Base-by-base conservation (phyloP, 37 sponge, comb jelly and placozoan genomes). In the Diacarnus erythraeanus region DNA sequence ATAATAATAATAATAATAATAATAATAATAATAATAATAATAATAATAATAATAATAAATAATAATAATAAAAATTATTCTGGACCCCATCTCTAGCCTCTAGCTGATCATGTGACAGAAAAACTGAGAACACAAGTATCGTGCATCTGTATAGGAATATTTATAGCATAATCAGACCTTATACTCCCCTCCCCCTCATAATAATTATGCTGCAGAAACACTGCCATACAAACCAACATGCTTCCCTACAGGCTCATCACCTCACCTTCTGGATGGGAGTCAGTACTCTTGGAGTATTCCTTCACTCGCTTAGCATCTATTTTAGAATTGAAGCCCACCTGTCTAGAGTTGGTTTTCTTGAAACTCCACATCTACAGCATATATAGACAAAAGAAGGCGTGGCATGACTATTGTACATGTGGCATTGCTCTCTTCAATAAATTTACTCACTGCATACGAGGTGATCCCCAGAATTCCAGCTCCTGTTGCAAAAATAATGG, bases 201-300 rank as follows among this genome's bases (percentile, higher is more conserved):
- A 18, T 42, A 43, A 20, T 64, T 20, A 64, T 27, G 15, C 15
- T 64, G 17, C 17, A 17, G 56, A 54, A 54, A 54, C 10, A 54
- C 17, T 10, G 17, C 56, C 56, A 60, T 60, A 17, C 61, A 60
- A 5, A 5, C 4, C 4, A 60, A 25, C 6, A 21, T 25, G 61
- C 23, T 20, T 60, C 27, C 27, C 3, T 60, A 17, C 4, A 5
- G 22, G 22, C 22, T 21, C 27, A 25, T n/a, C 69, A 33, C 8
- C 65, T 63, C 43, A 86, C 87, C 87, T 79, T 86, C 87, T 2
- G 87, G 87, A 67, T 86, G 87, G 9, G 64, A 25, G 2, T 74
- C 74, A 35, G 81, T 81, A 42, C 57, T 36, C 40, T 73, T 86
- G 5, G 43, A 36, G 66, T 80, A 80, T 25, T 74, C 81, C 9